Base-by-base conservation (phyloP, 2,113 vertebrate species). In the Mastomys coucha region DNA sequence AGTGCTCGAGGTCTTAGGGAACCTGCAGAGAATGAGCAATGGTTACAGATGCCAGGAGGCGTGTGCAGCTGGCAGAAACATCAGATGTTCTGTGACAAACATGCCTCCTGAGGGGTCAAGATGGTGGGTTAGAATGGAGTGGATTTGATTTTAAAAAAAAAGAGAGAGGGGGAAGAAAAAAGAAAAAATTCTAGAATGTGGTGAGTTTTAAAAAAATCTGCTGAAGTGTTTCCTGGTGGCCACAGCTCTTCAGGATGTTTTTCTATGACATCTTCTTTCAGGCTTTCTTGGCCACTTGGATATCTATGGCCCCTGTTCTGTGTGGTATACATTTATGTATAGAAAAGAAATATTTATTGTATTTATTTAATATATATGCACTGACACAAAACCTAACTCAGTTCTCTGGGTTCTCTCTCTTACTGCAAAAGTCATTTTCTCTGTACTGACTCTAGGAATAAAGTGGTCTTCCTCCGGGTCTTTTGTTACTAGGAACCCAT, bases 31-130 rank as follows among this genome's bases (percentile, higher is more conserved):
- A 84, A 67, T 7, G 36, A 92, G n/a, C 58, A 77, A 60, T 12
- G 20, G 85, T 81, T 90, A 67, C 81, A 88, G 80, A 69, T 95
- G 91, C 92, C 87, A 95, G 58, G 49, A 84, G n/a, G 75, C 84
- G n/a, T 9, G 3, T 17, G 45, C 17, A 31, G 39, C 58, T 85
- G 16, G 22, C 51, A 20, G 82, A 72, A 63, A 87, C 53, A 72
- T 7, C 26, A 7, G 42, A 72, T 60, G 81, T 22, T 45, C 63
- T 1, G 0, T 39, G 67, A 87, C 88, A 76, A 76, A 90, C 28
- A 7, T 36, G 2, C 20, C 89, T 73, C 60, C 26, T 65, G 49
- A 91, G 56, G 72, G 91, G 6, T 58, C 31, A 16, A 45, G 39
- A 58, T 63, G 76, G 51, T 42, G 36, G 26, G n/a, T 84, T 92